These are phyloP conservation scores for Choloepus didactylus DNA, from an alignment of 2,797 vertebrate species.

Conservation along the genomic window DNA sequence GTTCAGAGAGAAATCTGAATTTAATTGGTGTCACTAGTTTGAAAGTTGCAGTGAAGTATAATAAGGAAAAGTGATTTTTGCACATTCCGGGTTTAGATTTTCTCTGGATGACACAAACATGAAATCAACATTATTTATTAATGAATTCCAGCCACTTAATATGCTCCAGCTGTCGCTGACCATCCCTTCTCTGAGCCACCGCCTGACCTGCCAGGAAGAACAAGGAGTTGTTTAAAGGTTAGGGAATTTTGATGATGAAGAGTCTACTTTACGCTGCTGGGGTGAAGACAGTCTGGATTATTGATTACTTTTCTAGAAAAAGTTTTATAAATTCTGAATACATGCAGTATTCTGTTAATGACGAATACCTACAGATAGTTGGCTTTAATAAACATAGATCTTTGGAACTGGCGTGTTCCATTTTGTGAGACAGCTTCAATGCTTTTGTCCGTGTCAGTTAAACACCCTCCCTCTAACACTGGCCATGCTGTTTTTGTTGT, in stretches of 20 bases:
- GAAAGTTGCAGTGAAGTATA: not conserved
- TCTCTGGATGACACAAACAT: not conserved
- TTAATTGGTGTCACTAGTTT: not conserved
- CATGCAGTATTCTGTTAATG: not conserved
- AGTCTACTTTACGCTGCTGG: not conserved
- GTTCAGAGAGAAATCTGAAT: not conserved
- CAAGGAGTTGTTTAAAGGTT: not conserved
- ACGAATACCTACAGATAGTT: not conserved
- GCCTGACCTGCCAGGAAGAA: not conserved
- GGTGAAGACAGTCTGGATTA: not conserved
- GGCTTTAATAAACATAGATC: no score
- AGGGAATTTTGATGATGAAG: not conserved
- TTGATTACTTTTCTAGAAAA: not conserved
- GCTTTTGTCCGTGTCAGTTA: not conserved
- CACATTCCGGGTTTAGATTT: not conserved
- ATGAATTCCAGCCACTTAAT: not conserved
- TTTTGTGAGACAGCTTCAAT: not conserved
- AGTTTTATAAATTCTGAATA: not conserved
- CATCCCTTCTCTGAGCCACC: not conserved
- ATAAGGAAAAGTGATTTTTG: not conserved
- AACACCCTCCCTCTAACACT: not conserved
- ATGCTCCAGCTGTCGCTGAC: not conserved
- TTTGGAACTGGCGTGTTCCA: accelerated
- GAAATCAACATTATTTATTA: not conserved
- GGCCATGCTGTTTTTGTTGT: not conserved